Conservation (phyloP, 2,113 vertebrate species). For the Phaethon lepturus region DNA sequence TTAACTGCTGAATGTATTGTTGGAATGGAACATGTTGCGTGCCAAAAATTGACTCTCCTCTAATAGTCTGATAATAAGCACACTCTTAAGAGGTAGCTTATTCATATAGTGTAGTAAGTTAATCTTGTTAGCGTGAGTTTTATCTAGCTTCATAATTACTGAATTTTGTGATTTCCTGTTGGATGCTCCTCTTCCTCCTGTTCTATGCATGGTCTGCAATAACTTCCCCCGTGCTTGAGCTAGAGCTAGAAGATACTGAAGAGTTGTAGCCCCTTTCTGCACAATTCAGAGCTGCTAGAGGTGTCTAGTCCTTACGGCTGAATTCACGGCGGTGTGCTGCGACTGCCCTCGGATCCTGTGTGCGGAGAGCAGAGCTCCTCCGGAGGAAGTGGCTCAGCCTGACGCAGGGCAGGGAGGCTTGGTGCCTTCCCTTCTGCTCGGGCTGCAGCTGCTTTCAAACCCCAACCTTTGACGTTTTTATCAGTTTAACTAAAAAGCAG, state of each 20-base stretch:
- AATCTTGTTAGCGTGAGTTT: not conserved
- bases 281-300: not conserved
- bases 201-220: not conserved
- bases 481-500: not conserved
- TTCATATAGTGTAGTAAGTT: not conserved
- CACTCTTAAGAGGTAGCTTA: not conserved
- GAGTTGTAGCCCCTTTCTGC: not conserved
- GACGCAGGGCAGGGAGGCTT: not conserved
- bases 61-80: slow-evolving; percentile 8
- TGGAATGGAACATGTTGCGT: not conserved
- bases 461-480: not conserved
- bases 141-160: not conserved
- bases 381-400: not conserved
- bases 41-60: not conserved
- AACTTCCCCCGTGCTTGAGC: not conserved
- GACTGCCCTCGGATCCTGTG: not conserved
- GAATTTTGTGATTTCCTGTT: slow-evolving; percentile 13
- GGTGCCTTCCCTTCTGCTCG: not conserved
- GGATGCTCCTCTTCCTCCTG: not conserved
- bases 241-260: not conserved
- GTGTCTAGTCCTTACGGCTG: not conserved
- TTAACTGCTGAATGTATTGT: not conserved
- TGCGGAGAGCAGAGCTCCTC: not conserved
- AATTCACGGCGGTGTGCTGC: accelerated
- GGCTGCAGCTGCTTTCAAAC: not conserved